Evolutionary conservation across 2,888 invertebrate species (phyloP), one percentile per base, ranked within the genome.

Genomic region (Stomorhina lunata): DNA sequence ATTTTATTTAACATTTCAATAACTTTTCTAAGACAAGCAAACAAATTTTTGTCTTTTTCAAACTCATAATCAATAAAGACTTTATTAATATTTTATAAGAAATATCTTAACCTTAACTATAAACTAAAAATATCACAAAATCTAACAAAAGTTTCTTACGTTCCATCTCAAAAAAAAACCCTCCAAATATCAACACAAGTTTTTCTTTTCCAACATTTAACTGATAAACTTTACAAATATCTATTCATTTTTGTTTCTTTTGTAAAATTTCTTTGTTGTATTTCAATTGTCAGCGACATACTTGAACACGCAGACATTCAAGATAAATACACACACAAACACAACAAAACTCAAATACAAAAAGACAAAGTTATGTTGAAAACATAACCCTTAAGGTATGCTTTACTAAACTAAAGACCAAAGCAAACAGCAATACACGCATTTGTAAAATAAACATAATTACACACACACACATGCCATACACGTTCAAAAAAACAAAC

Each of bases 151-250:
- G 10, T 25, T 50, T 4, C 20, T 50, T 50, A n/a, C n/a, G n/a
- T n/a, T n/a, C n/a, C 4, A 25, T 22, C 22, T 68, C 5, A 25
- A 15, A 53, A 12, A 25, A 25, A 53, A 15, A 9, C 9, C 27
- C 53, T 40, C 7, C 17, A 37, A 25, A 17, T 22, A 20, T 4
- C 37, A 68, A 29, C 27, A 29, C 2, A 50, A 69, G 32, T 53
- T 73, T 53, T 63, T 0, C n/a, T n/a, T n/a, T n/a, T n/a, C n/a
- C n/a, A 61, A 53, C 40, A 43, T 69, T 53, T 53, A 77, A 69
- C 40, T 43, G 61, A 32, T 68, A 77, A 69, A 76, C 48, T 69
- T 69, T 50, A 22, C 17, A 69, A 77, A 71, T 78, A n/a, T n/a
- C n/a, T n/a, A n/a, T n/a, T n/a, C n/a, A n/a, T n/a, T n/a, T n/a